Conservation (phyloP, 2,797 vertebrate species). For the Anomalospiza imberbis region DNA sequence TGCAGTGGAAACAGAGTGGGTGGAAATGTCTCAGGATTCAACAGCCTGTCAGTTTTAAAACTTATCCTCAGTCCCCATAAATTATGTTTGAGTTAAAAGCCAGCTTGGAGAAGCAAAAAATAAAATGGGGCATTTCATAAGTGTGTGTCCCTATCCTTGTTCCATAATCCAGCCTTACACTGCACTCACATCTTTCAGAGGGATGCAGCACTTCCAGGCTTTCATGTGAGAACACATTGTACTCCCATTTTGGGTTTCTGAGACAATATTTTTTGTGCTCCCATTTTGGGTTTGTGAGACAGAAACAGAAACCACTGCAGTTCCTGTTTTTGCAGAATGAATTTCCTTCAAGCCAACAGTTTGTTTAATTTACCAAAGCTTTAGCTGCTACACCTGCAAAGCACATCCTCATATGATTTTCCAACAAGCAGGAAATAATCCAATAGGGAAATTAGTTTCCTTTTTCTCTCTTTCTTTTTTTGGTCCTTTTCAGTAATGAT, state of each 20-base stretch:
- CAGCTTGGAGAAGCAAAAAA: not conserved
- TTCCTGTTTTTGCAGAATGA: slow-evolving; percentile 30
- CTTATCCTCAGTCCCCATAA: not conserved
- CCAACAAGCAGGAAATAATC: slow-evolving; percentile 12
- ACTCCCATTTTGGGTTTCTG: slow-evolving; percentile 10
- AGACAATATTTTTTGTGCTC: slow-evolving; percentile 8
- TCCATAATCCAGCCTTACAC: not conserved
- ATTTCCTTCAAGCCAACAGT: slow-evolving; percentile 33
- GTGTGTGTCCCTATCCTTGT: not conserved
- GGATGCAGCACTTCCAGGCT: not conserved
- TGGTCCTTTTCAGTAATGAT: slow-evolving; percentile 25
- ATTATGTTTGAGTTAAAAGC: not conserved
- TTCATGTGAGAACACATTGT: not conserved
- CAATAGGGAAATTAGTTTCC: slow-evolving; percentile 36
- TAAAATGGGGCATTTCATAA: not conserved
- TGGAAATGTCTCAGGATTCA: slow-evolving; percentile 52
- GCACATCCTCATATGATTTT: slow-evolving; percentile 25
- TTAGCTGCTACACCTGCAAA: slow-evolving; percentile 57
- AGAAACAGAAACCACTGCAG: slow-evolving; percentile 22
- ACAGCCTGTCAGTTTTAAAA: slow-evolving; percentile 42
- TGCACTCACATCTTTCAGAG: not conserved
- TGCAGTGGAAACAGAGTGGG: slow-evolving; percentile 52
- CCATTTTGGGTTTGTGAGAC: not conserved
- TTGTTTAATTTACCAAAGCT: slow-evolving; percentile 41
- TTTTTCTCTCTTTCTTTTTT: slow-evolving; percentile 22